These are phyloP conservation scores for Eutolmus rufibarbis DNA, from an alignment of 2,888 invertebrate species.

Conservation along the genomic window DNA sequence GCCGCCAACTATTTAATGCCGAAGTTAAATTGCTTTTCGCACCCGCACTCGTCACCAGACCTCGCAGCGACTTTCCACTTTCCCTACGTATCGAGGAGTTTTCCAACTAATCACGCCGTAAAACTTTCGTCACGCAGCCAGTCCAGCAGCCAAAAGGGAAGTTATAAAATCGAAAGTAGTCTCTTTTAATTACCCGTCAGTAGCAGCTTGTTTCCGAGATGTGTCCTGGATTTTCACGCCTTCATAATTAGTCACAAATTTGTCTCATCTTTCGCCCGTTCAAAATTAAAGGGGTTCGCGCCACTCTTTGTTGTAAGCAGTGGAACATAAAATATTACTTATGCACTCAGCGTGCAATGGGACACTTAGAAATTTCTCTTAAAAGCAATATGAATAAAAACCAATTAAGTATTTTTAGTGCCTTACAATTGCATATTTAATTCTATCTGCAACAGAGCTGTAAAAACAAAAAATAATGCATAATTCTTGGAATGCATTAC, in stretches of 20 bases:
- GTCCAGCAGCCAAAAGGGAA: background rate
- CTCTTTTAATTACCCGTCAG: conserved; percentile 14
- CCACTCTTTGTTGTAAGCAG: background rate
- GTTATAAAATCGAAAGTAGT: conserved; percentile 11
- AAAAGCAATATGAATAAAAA: background rate
- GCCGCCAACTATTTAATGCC: conserved; percentile 4
- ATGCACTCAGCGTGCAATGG: background rate
- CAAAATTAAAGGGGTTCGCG: background rate
- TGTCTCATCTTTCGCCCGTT: background rate
- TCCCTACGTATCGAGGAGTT: background rate
- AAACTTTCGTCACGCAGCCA: conserved; percentile 10
- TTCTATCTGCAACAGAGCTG: no score
- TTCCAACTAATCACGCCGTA: background rate
- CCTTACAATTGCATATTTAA: no score
- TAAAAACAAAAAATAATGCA: no score
- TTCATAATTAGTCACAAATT: conserved; percentile 42
- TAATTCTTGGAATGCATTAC: no score
- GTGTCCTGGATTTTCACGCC: conserved; percentile 45
- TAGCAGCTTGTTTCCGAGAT: conserved; percentile 32
- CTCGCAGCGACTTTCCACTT: background rate
- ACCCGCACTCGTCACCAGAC: background rate
- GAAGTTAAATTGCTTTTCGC: conserved; percentile 25
- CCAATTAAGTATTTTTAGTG: no score
- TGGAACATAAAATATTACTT: background rate
- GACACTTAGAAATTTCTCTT: background rate